Percentiles rank a stretch among this genome's conserved stretches.
Conservation (phyloP, 2,797 vertebrate species). For the Leptoclinus maculatus region DNA sequence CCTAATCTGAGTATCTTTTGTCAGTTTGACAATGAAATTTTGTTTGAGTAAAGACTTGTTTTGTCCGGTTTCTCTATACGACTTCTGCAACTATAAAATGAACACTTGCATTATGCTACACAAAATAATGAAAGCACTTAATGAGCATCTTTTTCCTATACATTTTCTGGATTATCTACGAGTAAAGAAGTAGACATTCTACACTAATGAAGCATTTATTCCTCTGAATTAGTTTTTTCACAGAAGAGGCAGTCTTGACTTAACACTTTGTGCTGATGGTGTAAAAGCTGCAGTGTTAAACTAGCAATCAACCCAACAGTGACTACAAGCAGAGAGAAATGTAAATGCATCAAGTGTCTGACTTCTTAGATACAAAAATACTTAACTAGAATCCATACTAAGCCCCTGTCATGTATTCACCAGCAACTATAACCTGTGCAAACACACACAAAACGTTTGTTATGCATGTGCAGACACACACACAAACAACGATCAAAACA, state of each 20-base stretch:
- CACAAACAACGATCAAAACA: constrained; percentile 8
- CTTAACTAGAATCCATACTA: background rate
- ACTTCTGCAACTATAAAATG: background rate
- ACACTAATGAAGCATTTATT: background rate
- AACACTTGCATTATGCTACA: background rate
- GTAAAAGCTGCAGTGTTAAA: background rate
- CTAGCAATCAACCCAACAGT: background rate
- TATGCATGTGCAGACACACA: background rate
- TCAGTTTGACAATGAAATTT: background rate
- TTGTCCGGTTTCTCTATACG: background rate
- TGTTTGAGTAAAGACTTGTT: constrained; percentile 6
- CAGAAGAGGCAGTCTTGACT: background rate
- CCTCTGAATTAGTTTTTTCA: background rate
- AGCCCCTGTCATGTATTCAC: background rate
- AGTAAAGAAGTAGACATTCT: background rate
- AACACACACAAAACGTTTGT: background rate
- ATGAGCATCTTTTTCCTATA: background rate
- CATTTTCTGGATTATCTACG: background rate
- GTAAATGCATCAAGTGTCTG: background rate
- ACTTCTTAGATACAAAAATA: background rate
- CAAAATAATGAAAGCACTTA: background rate
- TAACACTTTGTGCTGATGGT: background rate
- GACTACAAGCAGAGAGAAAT: background rate
- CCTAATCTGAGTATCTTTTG: background rate
- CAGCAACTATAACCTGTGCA: background rate